Conservation (phyloP, 2,797 vertebrate genomes). For the Coregonus ussuriensis region DNA sequence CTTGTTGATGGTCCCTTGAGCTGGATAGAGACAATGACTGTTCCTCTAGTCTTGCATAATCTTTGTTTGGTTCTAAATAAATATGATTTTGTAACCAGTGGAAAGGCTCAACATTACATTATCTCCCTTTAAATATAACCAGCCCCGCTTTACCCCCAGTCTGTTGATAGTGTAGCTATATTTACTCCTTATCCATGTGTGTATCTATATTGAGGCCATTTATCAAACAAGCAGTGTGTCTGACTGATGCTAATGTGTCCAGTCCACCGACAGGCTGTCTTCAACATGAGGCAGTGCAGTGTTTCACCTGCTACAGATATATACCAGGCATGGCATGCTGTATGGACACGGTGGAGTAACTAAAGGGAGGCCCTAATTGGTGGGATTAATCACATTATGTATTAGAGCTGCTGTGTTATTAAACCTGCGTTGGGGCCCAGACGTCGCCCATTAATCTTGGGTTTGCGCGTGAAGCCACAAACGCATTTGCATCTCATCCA, state of each 20-base stretch:
- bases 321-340: neutral
- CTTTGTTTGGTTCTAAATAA: neutral
- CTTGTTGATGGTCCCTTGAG: neutral
- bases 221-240: constrained; percentile 5
- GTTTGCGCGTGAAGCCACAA: constrained; percentile 64
- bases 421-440: constrained; percentile 45
- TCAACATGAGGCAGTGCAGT: constrained; percentile 24
- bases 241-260: constrained; percentile 11
- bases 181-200: neutral
- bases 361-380: constrained; percentile 58
- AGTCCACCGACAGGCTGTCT: constrained; percentile 13
- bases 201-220: constrained; percentile 2
- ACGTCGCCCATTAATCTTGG: constrained; percentile 68
- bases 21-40: neutral
- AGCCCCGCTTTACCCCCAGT: neutral
- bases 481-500: constrained; percentile 61
- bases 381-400: constrained; percentile 66
- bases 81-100: neutral
- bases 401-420: constrained; percentile 60
- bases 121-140: neutral
- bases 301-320: constrained; percentile 2
- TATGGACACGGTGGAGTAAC: constrained; percentile 43
- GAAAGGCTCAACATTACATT: neutral
- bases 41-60: neutral
- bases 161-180: neutral